A percentile compares a stretch with the other conserved stretches of the same genome.
Conservation (phyloP, 2,113 vertebrate species). For the Agapornis roseicollis region DNA sequence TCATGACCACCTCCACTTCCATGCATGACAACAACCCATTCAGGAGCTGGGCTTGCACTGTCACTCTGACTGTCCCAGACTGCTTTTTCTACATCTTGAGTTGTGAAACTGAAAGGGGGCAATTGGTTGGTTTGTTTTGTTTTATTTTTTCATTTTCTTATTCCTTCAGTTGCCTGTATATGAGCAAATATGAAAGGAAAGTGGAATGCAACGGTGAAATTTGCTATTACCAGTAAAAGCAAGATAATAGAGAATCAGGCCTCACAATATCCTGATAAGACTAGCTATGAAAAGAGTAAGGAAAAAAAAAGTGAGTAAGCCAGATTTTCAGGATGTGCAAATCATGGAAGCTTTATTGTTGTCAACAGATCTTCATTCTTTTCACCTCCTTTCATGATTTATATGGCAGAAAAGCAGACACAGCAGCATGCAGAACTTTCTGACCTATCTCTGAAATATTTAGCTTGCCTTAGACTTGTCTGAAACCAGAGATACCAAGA, state of each 20-base stretch:
- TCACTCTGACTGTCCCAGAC: background rate
- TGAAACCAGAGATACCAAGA: background rate
- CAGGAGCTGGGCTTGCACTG: background rate
- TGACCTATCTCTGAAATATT: background rate
- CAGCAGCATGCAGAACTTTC: background rate
- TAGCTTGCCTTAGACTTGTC: background rate
- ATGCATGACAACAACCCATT: background rate
- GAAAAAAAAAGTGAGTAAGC: background rate
- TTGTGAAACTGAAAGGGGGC: background rate
- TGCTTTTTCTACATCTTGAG: background rate
- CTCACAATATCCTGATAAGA: background rate
- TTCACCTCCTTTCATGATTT: background rate
- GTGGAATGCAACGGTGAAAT: background rate
- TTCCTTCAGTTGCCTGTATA: background rate
- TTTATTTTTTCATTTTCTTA: background rate
- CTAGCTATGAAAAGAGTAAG: background rate
- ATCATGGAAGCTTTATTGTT: background rate
- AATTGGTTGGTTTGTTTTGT: background rate
- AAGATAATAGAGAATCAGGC: background rate
- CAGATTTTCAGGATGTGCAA: background rate
- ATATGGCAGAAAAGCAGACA: background rate
- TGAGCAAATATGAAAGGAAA: background rate
- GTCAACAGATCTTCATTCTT: background rate
- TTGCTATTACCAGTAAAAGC: background rate
- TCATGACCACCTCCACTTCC: background rate